Evolutionary conservation across 2,113 vertebrate species (phyloP).

Genomic region (Grammomys dolichurus): DNA sequence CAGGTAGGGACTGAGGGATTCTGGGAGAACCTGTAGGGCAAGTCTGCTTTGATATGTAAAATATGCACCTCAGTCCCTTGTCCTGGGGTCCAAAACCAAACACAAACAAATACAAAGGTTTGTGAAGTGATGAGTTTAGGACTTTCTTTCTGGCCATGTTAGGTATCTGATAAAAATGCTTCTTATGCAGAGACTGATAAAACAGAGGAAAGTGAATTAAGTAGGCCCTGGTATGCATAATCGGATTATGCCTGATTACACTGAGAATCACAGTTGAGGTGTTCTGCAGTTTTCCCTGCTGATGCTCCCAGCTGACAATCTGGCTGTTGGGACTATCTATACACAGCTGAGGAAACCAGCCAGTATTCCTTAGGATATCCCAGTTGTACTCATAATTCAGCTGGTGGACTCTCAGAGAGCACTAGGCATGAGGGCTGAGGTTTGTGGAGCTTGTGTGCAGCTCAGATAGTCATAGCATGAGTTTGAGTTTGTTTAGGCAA

Average conservation of each 20-base stretch:
- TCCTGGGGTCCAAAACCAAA: neutral
- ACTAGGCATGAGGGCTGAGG: neutral
- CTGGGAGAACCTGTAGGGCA: no score
- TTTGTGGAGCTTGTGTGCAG: neutral
- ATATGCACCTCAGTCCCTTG: no score
- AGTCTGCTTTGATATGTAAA: no score
- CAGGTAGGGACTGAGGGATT: no score
- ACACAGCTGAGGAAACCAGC: neutral
- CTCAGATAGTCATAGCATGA: neutral
- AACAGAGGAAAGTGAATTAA: constrained; percentile 62
- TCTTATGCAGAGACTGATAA: neutral
- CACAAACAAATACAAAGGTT: constrained; percentile 14
- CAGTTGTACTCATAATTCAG: neutral
- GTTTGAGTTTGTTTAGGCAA: neutral
- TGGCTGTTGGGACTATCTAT: neutral
- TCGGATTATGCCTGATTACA: constrained; percentile 34
- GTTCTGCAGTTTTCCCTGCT: accelerated
- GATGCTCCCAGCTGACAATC: constrained; percentile 22
- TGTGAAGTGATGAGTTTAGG: neutral
- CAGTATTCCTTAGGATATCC: constrained; percentile 7
- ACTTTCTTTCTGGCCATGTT: neutral
- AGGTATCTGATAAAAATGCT: neutral
- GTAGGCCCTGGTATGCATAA: neutral
- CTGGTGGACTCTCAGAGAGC: neutral
- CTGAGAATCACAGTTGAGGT: neutral